Evolutionary conservation across 2,888 invertebrate genomes (phyloP).

Genomic region (Elegia similella): DNA sequence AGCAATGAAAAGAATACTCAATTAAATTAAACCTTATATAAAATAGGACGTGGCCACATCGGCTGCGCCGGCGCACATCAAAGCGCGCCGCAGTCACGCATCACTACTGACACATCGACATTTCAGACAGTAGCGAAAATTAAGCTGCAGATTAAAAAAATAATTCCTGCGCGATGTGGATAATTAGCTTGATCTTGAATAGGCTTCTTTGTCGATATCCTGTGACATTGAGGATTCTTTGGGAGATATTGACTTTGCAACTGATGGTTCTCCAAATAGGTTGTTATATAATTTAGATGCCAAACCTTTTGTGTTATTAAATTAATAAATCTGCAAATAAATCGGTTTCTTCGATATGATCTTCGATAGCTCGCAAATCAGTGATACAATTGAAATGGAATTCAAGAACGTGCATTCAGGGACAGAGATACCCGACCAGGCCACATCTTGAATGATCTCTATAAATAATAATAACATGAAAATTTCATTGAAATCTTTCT

Average conservation of each 20-base stretch:
- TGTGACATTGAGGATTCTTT: slow-evolving; percentile 1
- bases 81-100: slow-evolving; percentile 57
- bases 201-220: slow-evolving; percentile 13
- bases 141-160: slow-evolving; percentile 43
- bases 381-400: too few relatives aligned
- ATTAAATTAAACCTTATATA: slow-evolving; percentile 1
- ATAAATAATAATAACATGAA: too few relatives aligned
- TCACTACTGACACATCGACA: slow-evolving; percentile 62
- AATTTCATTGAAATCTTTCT: too few relatives aligned
- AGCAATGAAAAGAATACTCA: background rate
- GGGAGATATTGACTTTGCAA: background rate
- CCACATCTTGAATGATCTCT: too few relatives aligned
- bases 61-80: slow-evolving; percentile 39
- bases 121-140: slow-evolving; percentile 56
- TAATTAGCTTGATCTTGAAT: slow-evolving; percentile 14
- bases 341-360: too few relatives aligned
- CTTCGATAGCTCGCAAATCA: too few relatives aligned
- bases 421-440: too few relatives aligned
- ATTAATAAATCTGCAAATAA: too few relatives aligned
- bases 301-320: too few relatives aligned
- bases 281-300: too few relatives aligned
- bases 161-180: background rate
- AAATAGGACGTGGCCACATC: background rate
- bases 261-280: background rate
- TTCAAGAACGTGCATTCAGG: too few relatives aligned